Conservation (phyloP, 2,113 vertebrate species). For the mouse (Mus musculus) region GRCm39 chr4:140635001-140635500, state of each 20-base stretch:
- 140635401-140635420: background rate
- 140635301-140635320: background rate
- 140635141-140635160: conserved; percentile 65
- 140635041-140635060: background rate
- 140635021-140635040: background rate
- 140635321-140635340: background rate
- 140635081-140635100: background rate
- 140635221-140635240: background rate
- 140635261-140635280: background rate
- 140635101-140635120: conserved; percentile 13
- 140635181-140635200: background rate
- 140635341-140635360: too few relatives aligned
- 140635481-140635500: background rate
- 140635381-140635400: background rate
- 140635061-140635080: background rate
- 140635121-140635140: conserved; percentile 60
- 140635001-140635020: background rate
- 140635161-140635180: conserved; percentile 62
- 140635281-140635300: background rate
- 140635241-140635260: background rate
- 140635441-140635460: background rate
- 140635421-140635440: background rate
- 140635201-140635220: background rate
- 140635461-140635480: background rate
- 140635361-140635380: fast-evolving